Percentiles rank a stretch among this genome's conserved stretches.
Evolutionary conservation across 2,888 invertebrate species (phyloP).

Genomic region (Caenorhabditis angaria): DNA sequence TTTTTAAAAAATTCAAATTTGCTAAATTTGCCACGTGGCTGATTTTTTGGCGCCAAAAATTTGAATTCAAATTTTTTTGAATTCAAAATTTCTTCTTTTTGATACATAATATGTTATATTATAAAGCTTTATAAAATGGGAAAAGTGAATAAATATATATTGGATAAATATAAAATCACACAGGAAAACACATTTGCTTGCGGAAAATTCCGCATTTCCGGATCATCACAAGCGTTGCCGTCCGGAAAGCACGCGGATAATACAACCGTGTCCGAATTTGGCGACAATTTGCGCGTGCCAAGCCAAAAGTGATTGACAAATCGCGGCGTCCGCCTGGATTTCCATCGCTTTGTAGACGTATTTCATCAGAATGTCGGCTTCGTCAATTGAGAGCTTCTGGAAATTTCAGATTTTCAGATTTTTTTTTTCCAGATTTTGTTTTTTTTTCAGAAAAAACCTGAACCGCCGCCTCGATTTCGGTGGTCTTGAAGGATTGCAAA

Average conservation of each 20-base stretch:
- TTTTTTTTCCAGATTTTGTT: too few species aligned
- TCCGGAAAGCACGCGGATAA: slow-evolving; percentile 62
- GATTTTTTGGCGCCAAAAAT: too few species aligned
- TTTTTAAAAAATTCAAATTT: too few species aligned
- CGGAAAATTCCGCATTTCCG: too few species aligned
- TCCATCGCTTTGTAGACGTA: slow-evolving; percentile 70
- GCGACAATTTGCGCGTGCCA: slow-evolving; percentile 67
- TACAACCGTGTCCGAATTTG: slow-evolving; percentile 63
- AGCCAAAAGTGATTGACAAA: slow-evolving; percentile 58
- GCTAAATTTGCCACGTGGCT: too few species aligned
- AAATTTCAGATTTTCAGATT: background rate
- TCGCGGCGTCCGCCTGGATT: slow-evolving; percentile 56
- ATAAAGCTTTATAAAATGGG: too few species aligned
- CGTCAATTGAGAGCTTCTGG: slow-evolving; percentile 55
- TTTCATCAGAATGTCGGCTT: slow-evolving; percentile 67
- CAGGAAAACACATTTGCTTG: too few species aligned
- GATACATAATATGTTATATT: too few species aligned
- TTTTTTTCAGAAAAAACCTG: slow-evolving; percentile 24
- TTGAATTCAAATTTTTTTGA: too few species aligned
- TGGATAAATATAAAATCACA: too few species aligned
- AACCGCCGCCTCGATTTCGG: slow-evolving; percentile 61
- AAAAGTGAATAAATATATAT: too few species aligned
- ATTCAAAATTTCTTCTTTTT: too few species aligned
- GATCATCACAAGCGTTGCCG: slow-evolving; percentile 51
- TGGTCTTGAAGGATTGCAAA: slow-evolving; percentile 59